Evolutionary conservation across 2,888 invertebrate species (phyloP).

Genomic region (Noctua janthina): DNA sequence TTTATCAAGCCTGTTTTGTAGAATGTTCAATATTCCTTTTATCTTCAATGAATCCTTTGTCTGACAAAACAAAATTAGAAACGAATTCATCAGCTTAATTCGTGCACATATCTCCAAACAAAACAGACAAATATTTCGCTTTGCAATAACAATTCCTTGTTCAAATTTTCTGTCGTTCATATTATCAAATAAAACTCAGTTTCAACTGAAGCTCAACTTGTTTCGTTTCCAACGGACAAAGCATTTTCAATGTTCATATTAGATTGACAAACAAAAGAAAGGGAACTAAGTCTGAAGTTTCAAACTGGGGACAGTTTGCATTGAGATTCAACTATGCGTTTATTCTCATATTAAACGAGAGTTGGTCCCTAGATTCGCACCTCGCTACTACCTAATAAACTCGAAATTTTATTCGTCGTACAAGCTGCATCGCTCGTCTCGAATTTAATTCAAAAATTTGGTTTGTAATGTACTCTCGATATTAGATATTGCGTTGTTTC

Average conservation of each 20-base stretch:
- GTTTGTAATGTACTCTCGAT: slow-evolving; percentile 4
- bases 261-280: slow-evolving; percentile 55
- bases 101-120: slow-evolving; percentile 9
- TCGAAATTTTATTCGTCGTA: slow-evolving; percentile 33
- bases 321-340: slow-evolving; percentile 53
- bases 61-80: not conserved
- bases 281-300: slow-evolving; percentile 43
- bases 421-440: slow-evolving; percentile 17
- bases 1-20: not conserved
- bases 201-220: slow-evolving; percentile 45
- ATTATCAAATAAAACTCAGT: slow-evolving; percentile 50
- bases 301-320: slow-evolving; percentile 39
- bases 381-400: slow-evolving; percentile 45
- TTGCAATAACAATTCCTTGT: slow-evolving; percentile 12
- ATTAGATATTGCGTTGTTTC: not conserved
- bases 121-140: slow-evolving; percentile 21
- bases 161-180: slow-evolving; percentile 24
- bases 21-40: not conserved
- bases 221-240: slow-evolving; percentile 52
- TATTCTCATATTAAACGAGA: slow-evolving; percentile 52
- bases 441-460: slow-evolving; percentile 29
- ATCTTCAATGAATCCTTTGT: not conserved
- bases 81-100: not conserved
- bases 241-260: slow-evolving; percentile 52
- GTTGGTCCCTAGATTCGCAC: slow-evolving; percentile 35